Conservation (phyloP, 2,888 invertebrate genomes). For the Caenorhabditis drosophilae region DNA sequence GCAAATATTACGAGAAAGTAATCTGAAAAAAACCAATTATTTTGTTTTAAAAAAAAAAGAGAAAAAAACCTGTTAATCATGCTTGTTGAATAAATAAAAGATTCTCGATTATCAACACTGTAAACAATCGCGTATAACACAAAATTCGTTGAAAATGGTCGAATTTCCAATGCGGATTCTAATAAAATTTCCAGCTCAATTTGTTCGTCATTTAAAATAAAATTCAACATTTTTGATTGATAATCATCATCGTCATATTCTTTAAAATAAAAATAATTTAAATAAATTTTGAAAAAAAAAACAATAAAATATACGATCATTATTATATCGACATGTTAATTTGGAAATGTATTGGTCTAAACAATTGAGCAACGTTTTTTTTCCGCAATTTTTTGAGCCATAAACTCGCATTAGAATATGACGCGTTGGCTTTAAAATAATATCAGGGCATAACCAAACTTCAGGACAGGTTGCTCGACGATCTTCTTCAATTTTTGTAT, state of each 20-base stretch:
- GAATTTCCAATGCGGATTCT: conserved; percentile 54
- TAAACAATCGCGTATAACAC: conserved; percentile 59
- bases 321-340: conserved; percentile 15
- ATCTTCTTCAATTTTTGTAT: conserved; percentile 18
- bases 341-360: conserved; percentile 53
- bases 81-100: conserved; percentile 52
- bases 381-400: conserved; percentile 56
- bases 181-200: conserved; percentile 62
- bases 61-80: background rate
- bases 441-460: conserved; percentile 60
- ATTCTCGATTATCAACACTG: conserved; percentile 60
- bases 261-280: background rate
- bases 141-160: conserved; percentile 39
- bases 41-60: background rate
- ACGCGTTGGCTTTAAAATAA: conserved; percentile 19
- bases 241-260: conserved; percentile 23
- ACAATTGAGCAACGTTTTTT: conserved; percentile 56
- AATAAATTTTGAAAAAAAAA: background rate
- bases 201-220: conserved; percentile 62
- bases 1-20: conserved; percentile 20
- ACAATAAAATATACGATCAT: conserved; percentile 12
- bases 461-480: conserved; percentile 67
- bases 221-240: conserved; percentile 35
- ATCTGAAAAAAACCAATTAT: conserved; percentile 4
- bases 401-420: conserved; percentile 52